Percentiles rank a stretch among this genome's conserved stretches.
These are phyloP conservation scores for Otis tarda DNA, from an alignment of 2,113 vertebrate species.

Conservation along the genomic window DNA sequence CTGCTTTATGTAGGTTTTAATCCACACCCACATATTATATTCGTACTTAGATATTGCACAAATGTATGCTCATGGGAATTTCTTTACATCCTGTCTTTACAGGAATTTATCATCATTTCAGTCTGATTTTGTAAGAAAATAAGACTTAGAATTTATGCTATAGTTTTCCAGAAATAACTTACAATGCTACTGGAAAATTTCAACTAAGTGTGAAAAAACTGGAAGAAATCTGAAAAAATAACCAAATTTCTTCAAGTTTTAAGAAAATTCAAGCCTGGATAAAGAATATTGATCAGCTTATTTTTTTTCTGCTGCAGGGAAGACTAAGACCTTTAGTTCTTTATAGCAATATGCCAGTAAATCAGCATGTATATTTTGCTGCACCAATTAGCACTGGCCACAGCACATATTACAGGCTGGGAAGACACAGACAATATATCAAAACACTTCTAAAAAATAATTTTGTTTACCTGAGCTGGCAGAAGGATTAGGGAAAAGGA, in stretches of 20 bases:
- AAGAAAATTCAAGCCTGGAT: neutral
- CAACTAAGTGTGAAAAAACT: neutral
- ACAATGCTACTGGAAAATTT: neutral
- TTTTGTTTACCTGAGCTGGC: neutral
- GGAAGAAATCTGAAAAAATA: neutral
- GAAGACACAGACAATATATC: neutral
- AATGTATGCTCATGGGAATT: neutral
- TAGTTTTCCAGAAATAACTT: neutral
- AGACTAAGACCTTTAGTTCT: neutral
- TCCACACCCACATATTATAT: neutral
- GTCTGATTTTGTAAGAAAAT: neutral
- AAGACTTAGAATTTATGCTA: neutral
- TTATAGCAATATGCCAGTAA: neutral
- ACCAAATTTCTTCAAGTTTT: neutral
- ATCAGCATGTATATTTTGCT: neutral
- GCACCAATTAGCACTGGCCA: neutral
- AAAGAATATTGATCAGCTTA: neutral
- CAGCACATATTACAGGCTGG: neutral
- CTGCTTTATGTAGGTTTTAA: neutral
- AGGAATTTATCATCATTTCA: neutral
- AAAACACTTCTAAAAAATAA: neutral
- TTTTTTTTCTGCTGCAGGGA: neutral
- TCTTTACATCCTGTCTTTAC: neutral
- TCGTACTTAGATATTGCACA: neutral
- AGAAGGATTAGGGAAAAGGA: neutral